Base-by-base conservation (phyloP, 2,888 invertebrate genomes). In the Opisthograptis luteolata region DNA sequence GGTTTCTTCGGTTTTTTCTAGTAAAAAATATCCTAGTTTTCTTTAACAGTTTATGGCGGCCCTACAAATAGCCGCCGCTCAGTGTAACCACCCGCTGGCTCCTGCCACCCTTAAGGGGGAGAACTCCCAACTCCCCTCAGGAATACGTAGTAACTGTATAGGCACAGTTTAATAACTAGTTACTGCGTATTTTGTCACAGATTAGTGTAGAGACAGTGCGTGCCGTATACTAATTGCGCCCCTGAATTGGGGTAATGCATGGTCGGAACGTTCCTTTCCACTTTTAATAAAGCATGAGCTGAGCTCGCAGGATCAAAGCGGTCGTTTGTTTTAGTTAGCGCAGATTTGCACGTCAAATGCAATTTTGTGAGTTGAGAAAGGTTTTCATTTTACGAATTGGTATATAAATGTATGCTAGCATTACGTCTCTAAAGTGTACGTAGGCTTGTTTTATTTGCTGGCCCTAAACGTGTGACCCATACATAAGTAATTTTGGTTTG, bases 201-300 rank as follows among this genome's bases (percentile, higher is more conserved):
- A 66, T 66, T 69, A 40, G 8, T 9, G 5, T 14, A 14, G 0
- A 51, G 44, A 10, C 41, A 30, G 24, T 45, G 10, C 10, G 70
- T 73, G 72, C 10, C 27, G 47, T 69, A 73, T 81, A 81, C 89
- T 89, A 89, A 90, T 89, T 89, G 88, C 86, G 67, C 74, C 75
- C 73, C 81, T 76, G 83, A 88, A 87, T 87, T 86, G 85, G 89
- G 86, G 87, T 87, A 89, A 88, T 85, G 86, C 84, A 85, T 74
- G 80, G n/a, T n/a, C n/a, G n/a, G 67, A 78, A 78, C 81, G 77
- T 70, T 66, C 71, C 77, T 75, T 76, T 71, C 72, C 77, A 70
- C 79, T 82, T 87, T 87, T 87, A 87, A 87, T 87, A 88, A 84
- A 86, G 81, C 71, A 87, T 84, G 84, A 84, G 62, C 58, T 48